Percentiles rank a stretch among this genome's conserved stretches.
These are phyloP conservation scores for Podarcis muralis DNA, from an alignment of 2,113 vertebrate genomes.

Conservation along the genomic window DNA sequence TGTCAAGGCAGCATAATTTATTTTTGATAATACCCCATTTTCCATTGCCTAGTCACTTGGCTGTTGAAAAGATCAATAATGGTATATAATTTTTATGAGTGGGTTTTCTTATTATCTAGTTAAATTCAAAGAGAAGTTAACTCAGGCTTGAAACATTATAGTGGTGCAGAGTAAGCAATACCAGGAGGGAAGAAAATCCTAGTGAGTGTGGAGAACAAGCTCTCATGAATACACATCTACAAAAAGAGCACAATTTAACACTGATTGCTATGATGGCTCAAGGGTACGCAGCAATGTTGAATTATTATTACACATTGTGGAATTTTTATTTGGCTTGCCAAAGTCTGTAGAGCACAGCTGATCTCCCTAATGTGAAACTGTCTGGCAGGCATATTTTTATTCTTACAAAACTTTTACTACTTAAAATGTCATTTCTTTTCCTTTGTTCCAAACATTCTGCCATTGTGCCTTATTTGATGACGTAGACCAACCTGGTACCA, in stretches of 20 bases:
- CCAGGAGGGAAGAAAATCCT: conserved; percentile 22
- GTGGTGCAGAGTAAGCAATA: conserved; percentile 14
- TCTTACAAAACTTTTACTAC: conserved; percentile 32
- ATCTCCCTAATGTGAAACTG: conserved; percentile 22
- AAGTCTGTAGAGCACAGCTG: conserved; percentile 35
- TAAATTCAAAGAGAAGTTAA: conserved; percentile 11
- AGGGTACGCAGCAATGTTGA: neutral
- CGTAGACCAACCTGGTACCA: neutral
- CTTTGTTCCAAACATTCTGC: conserved; percentile 15
- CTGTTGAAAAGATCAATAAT: neutral
- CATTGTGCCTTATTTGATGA: conserved; percentile 20
- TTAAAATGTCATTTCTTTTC: neutral
- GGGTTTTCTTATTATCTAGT: neutral
- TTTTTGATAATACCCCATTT: neutral
- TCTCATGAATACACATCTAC: neutral
- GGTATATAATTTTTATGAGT: neutral
- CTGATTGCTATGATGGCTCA: conserved; percentile 12
- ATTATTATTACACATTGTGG: conserved; percentile 32
- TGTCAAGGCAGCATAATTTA: conserved; percentile 15
- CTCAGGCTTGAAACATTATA: conserved; percentile 3
- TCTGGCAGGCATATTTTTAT: conserved; percentile 52
- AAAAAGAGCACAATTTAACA: conserved; percentile 16
- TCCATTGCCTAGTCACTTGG: accelerated
- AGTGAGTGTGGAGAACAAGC: conserved; percentile 11
- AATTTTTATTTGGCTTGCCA: conserved; percentile 47